These are phyloP conservation scores for Mythimna vitellina DNA, from an alignment of 2,888 invertebrate species.

Conservation along the genomic window DNA sequence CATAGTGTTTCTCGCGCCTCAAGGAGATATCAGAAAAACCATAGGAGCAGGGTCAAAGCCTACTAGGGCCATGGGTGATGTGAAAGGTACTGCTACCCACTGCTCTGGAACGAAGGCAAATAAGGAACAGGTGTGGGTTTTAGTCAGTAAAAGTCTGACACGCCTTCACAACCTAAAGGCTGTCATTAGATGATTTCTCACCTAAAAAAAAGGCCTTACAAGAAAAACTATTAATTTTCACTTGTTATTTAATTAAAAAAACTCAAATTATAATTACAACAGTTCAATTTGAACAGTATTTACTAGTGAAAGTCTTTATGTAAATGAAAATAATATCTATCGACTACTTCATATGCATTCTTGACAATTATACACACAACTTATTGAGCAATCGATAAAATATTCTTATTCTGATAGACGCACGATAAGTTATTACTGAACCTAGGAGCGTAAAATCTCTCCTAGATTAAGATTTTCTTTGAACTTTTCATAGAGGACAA, in stretches of 20 bases:
- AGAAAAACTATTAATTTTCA: conserved; percentile 7
- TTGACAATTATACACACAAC: conserved; percentile 8
- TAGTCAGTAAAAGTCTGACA: too few relatives aligned
- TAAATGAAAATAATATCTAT: conserved; percentile 18
- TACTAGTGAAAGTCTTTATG: conserved; percentile 41
- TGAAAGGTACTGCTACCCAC: too few relatives aligned
- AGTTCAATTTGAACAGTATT: conserved; percentile 32
- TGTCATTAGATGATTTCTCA: too few relatives aligned
- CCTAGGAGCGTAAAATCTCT: neutral
- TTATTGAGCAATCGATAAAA: conserved; percentile 17
- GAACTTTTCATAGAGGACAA: neutral
- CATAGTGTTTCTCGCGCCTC: too few relatives aligned
- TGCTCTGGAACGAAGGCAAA: too few relatives aligned
- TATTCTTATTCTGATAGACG: neutral
- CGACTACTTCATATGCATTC: conserved; percentile 22
- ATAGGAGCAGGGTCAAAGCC: too few relatives aligned
- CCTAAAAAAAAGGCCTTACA: too few relatives aligned
- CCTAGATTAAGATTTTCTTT: conserved; percentile 12
- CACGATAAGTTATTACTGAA: neutral
- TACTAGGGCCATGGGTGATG: too few relatives aligned
- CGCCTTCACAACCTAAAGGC: too few relatives aligned
- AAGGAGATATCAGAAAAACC: too few relatives aligned
- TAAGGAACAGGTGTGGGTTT: too few relatives aligned
- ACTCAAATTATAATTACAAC: conserved; percentile 18
- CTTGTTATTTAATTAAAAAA: conserved; percentile 11